Percentiles rank a stretch among this genome's conserved stretches.
Conservation (phyloP, 2,888 invertebrate species). For the Machimus atricapillus region DNA sequence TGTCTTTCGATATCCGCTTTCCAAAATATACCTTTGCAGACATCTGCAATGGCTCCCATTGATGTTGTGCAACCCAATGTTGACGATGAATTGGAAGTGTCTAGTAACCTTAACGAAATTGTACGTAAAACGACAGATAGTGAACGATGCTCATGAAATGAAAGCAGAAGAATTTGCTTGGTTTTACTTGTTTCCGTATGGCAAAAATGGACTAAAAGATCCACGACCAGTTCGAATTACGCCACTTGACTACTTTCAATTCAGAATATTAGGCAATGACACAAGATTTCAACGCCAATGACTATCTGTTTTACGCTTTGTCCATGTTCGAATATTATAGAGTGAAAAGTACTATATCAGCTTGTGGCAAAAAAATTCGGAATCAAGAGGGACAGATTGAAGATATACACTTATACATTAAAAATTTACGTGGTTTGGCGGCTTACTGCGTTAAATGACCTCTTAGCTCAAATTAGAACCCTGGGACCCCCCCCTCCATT, state of each 20-base stretch:
- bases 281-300: slow-evolving; percentile 35
- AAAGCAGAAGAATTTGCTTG: slow-evolving; percentile 42
- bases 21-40: neutral
- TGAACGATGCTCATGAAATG: slow-evolving; percentile 21
- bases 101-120: slow-evolving; percentile 29
- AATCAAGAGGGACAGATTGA: slow-evolving; percentile 48
- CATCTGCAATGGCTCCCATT: slow-evolving; percentile 31
- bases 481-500: slow-evolving; percentile 51
- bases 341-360: slow-evolving; percentile 27
- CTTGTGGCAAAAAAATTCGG: slow-evolving; percentile 23
- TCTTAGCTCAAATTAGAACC: slow-evolving; percentile 51
- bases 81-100: neutral
- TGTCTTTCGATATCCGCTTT: neutral
- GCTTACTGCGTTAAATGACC: slow-evolving; percentile 49
- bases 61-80: slow-evolving; percentile 3
- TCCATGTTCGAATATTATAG: slow-evolving; percentile 32
- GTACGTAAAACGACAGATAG: slow-evolving; percentile 26
- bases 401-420: slow-evolving; percentile 51
- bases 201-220: slow-evolving; percentile 36
- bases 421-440: slow-evolving; percentile 49
- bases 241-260: slow-evolving; percentile 43
- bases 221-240: slow-evolving; percentile 7
- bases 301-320: slow-evolving; percentile 39
- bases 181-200: slow-evolving; percentile 35
- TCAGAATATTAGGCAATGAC: slow-evolving; percentile 28